Percentiles rank a stretch among this genome's conserved stretches.
Evolutionary conservation across 2,113 vertebrate genomes (phyloP).

Genomic region (Semnornis frantzii): DNA sequence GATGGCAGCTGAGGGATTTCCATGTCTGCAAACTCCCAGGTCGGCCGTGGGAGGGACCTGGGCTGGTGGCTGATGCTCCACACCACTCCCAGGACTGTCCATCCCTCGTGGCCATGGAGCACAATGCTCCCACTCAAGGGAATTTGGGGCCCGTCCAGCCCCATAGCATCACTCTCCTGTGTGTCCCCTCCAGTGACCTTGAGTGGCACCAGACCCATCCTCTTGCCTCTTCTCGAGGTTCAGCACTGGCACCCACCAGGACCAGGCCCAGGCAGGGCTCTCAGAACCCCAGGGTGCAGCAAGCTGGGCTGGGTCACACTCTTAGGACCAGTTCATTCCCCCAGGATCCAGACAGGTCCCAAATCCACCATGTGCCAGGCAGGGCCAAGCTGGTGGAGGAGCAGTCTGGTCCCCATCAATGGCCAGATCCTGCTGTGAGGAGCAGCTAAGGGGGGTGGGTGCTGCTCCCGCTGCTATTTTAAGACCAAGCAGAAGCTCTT

Average conservation of each 20-base stretch:
- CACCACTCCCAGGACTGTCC: accelerated
- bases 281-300: neutral
- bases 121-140: accelerated
- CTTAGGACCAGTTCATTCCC: neutral
- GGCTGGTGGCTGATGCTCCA: accelerated
- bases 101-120: accelerated
- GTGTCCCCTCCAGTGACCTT: neutral
- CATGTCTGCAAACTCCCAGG: neutral
- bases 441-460: neutral
- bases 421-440: accelerated
- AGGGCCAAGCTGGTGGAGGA: accelerated
- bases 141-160: neutral
- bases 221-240: neutral
- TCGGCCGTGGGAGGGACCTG: accelerated
- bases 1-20: neutral
- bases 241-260: neutral
- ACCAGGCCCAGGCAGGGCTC: neutral
- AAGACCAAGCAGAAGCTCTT: constrained; percentile 10
- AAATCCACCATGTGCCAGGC: neutral
- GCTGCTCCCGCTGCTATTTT: neutral
- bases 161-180: accelerated
- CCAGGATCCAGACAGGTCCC: neutral
- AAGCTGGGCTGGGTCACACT: neutral
- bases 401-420: accelerated
- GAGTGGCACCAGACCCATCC: accelerated